These are phyloP conservation scores for Mugil cephalus DNA, from an alignment of 2,113 vertebrate species.

Conservation along the genomic window DNA sequence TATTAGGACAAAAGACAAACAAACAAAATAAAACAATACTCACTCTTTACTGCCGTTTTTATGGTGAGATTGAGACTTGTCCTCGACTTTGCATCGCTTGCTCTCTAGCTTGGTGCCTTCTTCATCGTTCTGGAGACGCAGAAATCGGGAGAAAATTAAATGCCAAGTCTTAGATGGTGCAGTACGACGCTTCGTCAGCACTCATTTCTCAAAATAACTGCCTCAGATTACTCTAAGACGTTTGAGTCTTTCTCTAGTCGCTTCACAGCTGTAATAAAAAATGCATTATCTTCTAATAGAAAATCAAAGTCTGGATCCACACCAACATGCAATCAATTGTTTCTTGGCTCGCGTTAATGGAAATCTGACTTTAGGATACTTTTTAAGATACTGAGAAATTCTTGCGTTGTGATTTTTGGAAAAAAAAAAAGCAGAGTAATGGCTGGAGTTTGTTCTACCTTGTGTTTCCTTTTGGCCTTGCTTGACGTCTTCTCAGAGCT, in stretches of 20 bases:
- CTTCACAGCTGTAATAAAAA: conserved; percentile 19
- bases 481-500: conserved; percentile 88
- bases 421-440: not conserved
- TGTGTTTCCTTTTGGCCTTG: conserved; percentile 96
- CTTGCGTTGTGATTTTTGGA: too few relatives aligned
- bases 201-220: not conserved
- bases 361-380: conserved; percentile 17
- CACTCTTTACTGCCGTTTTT: conserved; percentile 95
- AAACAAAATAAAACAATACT: conserved; percentile 67
- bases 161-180: not conserved
- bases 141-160: not conserved
- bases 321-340: conserved; percentile 38
- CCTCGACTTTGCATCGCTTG: conserved; percentile 94
- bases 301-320: conserved; percentile 27
- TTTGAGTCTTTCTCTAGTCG: not conserved
- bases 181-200: not conserved
- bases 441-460: conserved; percentile 75
- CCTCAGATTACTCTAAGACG: not conserved
- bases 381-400: too few relatives aligned
- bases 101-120: conserved; percentile 89
- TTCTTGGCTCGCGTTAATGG: conserved; percentile 19
- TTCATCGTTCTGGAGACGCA: conserved; percentile 88
- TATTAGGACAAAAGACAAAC: too few relatives aligned
- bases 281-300: conserved; percentile 12
- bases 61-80: conserved; percentile 90